Conservation (phyloP, 2,113 vertebrate species). For the Heteronetta atricapilla region DNA sequence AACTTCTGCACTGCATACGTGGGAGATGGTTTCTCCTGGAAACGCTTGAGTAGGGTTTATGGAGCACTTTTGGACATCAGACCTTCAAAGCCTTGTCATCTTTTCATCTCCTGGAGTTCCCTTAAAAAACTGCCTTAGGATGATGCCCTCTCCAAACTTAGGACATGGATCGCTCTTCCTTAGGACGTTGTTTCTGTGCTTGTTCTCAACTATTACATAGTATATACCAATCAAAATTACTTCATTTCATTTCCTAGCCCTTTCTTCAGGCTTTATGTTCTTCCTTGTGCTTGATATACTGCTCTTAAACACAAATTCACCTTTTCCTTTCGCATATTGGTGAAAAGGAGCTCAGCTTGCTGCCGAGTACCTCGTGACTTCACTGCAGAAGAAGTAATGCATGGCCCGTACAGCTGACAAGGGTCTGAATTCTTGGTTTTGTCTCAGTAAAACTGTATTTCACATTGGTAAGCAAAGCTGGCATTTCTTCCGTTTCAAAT, state of each 20-base stretch:
- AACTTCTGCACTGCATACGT: background rate
- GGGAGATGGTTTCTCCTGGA: background rate
- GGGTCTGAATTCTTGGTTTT: background rate
- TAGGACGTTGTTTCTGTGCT: background rate
- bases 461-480: background rate
- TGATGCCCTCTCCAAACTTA: background rate
- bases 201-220: background rate
- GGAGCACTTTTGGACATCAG: background rate
- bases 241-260: background rate
- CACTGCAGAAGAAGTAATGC: background rate
- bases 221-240: background rate
- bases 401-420: background rate
- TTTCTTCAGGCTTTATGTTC: background rate
- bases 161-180: accelerated
- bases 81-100: background rate
- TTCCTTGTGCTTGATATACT: background rate
- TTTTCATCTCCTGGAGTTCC: background rate
- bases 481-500: background rate
- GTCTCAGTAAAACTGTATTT: background rate
- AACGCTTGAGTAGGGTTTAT: background rate
- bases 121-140: background rate
- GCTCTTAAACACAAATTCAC: background rate
- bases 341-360: background rate
- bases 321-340: background rate
- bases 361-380: background rate